Evolutionary conservation across 2,888 invertebrate species (phyloP), one percentile per base, ranked within the genome.

Genomic region (Cyaniris semiargus): DNA sequence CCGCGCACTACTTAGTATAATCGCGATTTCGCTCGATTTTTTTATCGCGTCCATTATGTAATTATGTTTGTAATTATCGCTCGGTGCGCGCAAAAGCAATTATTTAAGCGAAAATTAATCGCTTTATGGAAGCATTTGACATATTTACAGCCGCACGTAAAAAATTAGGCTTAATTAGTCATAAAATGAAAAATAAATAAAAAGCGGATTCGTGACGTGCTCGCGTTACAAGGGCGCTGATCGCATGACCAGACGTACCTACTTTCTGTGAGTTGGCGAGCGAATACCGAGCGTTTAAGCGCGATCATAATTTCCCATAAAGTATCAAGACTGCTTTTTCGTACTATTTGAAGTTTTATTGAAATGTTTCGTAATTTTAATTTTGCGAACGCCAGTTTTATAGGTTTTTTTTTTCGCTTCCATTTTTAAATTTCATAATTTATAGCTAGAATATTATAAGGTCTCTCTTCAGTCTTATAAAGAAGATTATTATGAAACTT

Each of bases 201-300:
- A 80, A 81, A 78, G 77, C 76, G 70, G 38, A 78, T 80, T 81
- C 88, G 85, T 90, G 89, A 83, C 83, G 82, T 80, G 48, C 66
- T 79, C 82, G 83, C 85, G 84, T 89, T 87, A 87, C 60, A 81
- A 71, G 77, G 76, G 79, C 72, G 58, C 48, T 80, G 84, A 83
- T 87, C 82, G 87, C 88, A 87, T 87, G 89, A 83, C 82, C 81
- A 79, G 78, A 80, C 81, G 82, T 83, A 83, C 81, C 82, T 83
- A 83, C 83, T 88, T 85, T 58, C 75, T 70, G 74, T 27, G 38
- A 76, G 77, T 78, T 79, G 76, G 76, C 77, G 75, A 60, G 70
- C 74, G 77, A 79, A 78, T 76, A 71, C 75, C 74, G 21, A 72
- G 23, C 72, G 44, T 72, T 48, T n/a, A 71, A 77, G 78, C 70